Base-by-base conservation (phyloP, 2,113 vertebrate genomes). In the Pterocles gutturalis region DNA sequence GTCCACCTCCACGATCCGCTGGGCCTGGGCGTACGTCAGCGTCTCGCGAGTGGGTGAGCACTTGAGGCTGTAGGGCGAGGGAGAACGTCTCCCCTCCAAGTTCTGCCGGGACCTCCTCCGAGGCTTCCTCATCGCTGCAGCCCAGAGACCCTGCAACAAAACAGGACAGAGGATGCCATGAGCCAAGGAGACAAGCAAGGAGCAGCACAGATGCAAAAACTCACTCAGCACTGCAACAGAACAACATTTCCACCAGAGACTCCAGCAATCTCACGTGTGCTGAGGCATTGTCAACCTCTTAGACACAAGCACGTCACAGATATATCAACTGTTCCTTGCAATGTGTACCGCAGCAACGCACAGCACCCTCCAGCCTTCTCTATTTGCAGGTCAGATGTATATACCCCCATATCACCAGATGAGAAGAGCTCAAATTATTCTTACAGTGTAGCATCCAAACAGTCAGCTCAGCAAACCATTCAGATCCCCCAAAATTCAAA, bases 1-100 rank as follows among this genome's bases (percentile, higher is more conserved):
- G 94, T 99, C 99, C 55, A 99, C 99, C 94, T 99, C 99, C 41
- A 99, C 99, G 16, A 99, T 99, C 77, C 99, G 98, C 87, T 99
- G 99, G 17, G 99, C 99, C 96, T 99, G 99, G 15, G 99, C 98
- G 3, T 99, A 99, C 0, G 99, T 99, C 88, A 99, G 97, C 0
- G 99, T 99, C 93, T 99, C 99, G 66, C 99, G 98, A 13, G 97
- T 98, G 0, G 99, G 99, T 1, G 99, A 99, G 80, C 99, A 98
- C 97, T 99, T 99, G 67, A 99, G 98, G 91, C 99, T 99, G 84
- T 99, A 99, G 13, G 99, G 99, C 1, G 99, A 99, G 8, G 98
- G 98, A 19, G 99, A 99, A n/a, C 99, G 98, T 58, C 98, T 98
- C 70, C 98, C 98, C 61, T 97, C 96, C 58, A 90, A 85, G 89